These are phyloP conservation scores for Plectrocnemia conspersa DNA, from an alignment of 1,140 invertebrate genomes.

Conservation along the genomic window DNA sequence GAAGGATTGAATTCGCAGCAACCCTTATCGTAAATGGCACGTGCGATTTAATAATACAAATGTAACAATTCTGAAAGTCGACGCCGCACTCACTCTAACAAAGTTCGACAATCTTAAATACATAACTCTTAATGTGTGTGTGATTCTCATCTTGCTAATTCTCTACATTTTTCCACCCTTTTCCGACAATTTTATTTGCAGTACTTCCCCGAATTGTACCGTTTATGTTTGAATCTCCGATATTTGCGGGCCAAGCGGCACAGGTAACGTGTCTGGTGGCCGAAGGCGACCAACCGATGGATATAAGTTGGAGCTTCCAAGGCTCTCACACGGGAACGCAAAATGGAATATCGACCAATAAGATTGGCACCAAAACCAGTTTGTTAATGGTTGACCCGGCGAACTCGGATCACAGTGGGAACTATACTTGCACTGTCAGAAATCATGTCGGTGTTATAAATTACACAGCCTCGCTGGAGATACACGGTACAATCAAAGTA, in stretches of 20 bases:
- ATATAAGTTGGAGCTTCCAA: constrained; percentile 70
- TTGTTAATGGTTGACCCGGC: constrained; percentile 50
- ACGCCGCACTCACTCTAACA: no score
- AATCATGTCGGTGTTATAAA: constrained; percentile 62
- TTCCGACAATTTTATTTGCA: constrained; percentile 51
- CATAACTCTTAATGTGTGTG: no score
- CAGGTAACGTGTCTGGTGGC: constrained; percentile 71
- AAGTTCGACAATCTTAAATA: no score
- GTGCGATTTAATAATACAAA: constrained; percentile 30
- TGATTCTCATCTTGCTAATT: no score
- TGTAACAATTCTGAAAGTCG: no score
- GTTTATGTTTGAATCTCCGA: constrained; percentile 64
- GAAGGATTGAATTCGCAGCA: constrained; percentile 54
- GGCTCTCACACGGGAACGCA: constrained; percentile 59
- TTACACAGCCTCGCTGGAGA: constrained; percentile 55
- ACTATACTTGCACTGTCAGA: constrained; percentile 69
- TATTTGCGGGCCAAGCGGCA: constrained; percentile 67
- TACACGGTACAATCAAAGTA: constrained; percentile 48
- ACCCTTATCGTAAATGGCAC: constrained; percentile 58
- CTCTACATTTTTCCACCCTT: no score
- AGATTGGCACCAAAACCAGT: constrained; percentile 51
- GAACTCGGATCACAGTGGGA: constrained; percentile 60
- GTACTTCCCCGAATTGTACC: constrained; percentile 68
- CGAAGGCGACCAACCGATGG: constrained; percentile 78
- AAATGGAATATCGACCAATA: constrained; percentile 56